These are phyloP conservation scores for Fragariocoptes setiger DNA, from an alignment of 1,140 invertebrate species.

Conservation along the genomic window DNA sequence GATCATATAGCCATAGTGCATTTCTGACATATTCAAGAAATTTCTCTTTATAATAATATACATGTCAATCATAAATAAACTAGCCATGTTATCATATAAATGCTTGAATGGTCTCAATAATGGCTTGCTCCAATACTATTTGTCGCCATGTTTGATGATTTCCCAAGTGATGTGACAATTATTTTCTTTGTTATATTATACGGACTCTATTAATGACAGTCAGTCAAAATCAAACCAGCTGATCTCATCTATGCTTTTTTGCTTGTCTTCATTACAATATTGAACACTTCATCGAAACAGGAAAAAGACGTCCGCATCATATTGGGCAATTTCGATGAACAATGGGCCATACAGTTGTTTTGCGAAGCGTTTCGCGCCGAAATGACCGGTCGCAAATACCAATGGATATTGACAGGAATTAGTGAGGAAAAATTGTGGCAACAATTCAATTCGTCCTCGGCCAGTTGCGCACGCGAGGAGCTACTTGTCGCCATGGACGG, in stretches of 20 bases:
- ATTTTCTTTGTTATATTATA: background rate
- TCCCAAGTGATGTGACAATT: background rate
- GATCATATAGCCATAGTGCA: no score
- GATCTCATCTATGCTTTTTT: slow-evolving; percentile 3
- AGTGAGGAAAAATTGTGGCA: slow-evolving; percentile 40
- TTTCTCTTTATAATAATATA: no score
- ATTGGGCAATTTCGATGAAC: slow-evolving; percentile 77
- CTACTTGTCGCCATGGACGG: slow-evolving; percentile 51
- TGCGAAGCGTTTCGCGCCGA: slow-evolving; percentile 35
- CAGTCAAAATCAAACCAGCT: background rate
- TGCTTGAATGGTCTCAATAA: no score
- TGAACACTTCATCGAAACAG: no score
- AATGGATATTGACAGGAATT: slow-evolving; percentile 81
- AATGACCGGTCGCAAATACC: slow-evolving; percentile 47
- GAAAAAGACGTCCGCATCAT: slow-evolving; percentile 81
- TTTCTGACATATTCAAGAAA: no score
- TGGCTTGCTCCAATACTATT: background rate
- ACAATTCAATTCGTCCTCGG: slow-evolving; percentile 17
- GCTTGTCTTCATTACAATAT: slow-evolving; percentile 1
- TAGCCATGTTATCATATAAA: no score
- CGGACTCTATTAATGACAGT: background rate
- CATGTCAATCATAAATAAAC: no score
- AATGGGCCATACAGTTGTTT: slow-evolving; percentile 66
- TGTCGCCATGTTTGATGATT: background rate
- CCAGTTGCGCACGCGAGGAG: slow-evolving; percentile 34